Evolutionary conservation across 2,113 vertebrate genomes (phyloP), one percentile per base, ranked within the genome.

Genomic region (Potamarius usumacintae): DNA sequence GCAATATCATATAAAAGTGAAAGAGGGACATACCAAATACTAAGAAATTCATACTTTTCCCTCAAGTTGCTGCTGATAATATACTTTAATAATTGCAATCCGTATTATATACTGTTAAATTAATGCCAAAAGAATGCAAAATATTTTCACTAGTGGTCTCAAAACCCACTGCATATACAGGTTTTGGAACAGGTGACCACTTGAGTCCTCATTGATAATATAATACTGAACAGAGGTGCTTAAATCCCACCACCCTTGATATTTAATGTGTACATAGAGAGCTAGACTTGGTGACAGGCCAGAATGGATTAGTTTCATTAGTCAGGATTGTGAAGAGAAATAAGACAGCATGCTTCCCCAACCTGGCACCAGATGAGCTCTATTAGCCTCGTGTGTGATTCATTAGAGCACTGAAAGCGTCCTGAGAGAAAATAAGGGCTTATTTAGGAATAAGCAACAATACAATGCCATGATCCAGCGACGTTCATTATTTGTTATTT

Each of bases 281-380:
- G 69, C 42, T 42, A 87, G 82, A 79, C 79, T 65, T 90, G 86
- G 86, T 86, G 71, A 90, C 86, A 83, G 86, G 80, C 83, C 86
- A 83, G 76, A 88, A 88, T 90, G 78, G 79, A 90, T 88, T 90
- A 71, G 83, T 90, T 90, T 90, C 86, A 90, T 90, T 88, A 83
- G 65, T 83, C 84, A 72, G 71, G 71, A 53, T 30, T 86, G 89
- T 72, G 30, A 53, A 80, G 89, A 90, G 89, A 83, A 86, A 87
- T 87, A 80, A 84, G 79, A 76, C 65, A 30, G 72, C 50, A 34
- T 63, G 83, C 69, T 81, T 62, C 48, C 82, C 22, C 79, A 87
- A 82, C 62, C 82, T 85, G 86, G 83, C 79, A 69, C 34, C 71
- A 78, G 83, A 78, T 77, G 72, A 86, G 85, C 65, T 71, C 85